Conservation (phyloP, 2,797 vertebrate species). For the Ataeniobius toweri region DNA sequence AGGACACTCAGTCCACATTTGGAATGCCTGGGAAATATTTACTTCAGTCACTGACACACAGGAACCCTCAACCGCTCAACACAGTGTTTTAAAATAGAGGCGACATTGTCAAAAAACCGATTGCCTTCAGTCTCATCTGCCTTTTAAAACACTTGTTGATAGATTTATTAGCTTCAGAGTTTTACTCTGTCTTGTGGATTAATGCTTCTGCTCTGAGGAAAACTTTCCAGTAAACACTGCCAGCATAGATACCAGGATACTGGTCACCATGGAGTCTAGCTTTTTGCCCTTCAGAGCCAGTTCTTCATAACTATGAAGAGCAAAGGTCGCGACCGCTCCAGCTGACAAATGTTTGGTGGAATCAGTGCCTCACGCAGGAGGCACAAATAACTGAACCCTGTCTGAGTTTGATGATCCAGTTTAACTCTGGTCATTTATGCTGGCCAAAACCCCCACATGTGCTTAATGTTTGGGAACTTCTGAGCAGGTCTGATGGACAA, state of each 20-base stretch:
- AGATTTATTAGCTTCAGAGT: slow-evolving; percentile 30
- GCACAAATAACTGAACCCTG: slow-evolving; percentile 72
- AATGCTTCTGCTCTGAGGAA: slow-evolving; percentile 25
- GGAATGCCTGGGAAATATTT: slow-evolving; percentile 75
- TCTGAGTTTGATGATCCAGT: slow-evolving; percentile 45
- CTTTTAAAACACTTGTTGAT: slow-evolving; percentile 29
- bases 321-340: slow-evolving; percentile 69
- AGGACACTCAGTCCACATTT: slow-evolving; percentile 49
- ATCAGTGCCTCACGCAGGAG: slow-evolving; percentile 64
- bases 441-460: slow-evolving; percentile 29
- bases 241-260: slow-evolving; percentile 23
- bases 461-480: slow-evolving; percentile 47
- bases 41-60: slow-evolving; percentile 51
- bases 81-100: slow-evolving; percentile 60
- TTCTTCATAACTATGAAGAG: slow-evolving; percentile 56
- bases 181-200: slow-evolving; percentile 4
- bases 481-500: slow-evolving; percentile 56
- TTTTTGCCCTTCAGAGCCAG: slow-evolving; percentile 51
- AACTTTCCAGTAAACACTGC: slow-evolving; percentile 43
- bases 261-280: slow-evolving; percentile 64
- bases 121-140: slow-evolving; percentile 39
- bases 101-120: slow-evolving; percentile 31
- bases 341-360: slow-evolving; percentile 72
- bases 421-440: slow-evolving; percentile 35
- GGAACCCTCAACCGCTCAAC: slow-evolving; percentile 43